Evolutionary conservation across 2,113 vertebrate genomes (phyloP), one percentile per base, ranked within the genome.

Genomic region (Azemiops feae): DNA sequence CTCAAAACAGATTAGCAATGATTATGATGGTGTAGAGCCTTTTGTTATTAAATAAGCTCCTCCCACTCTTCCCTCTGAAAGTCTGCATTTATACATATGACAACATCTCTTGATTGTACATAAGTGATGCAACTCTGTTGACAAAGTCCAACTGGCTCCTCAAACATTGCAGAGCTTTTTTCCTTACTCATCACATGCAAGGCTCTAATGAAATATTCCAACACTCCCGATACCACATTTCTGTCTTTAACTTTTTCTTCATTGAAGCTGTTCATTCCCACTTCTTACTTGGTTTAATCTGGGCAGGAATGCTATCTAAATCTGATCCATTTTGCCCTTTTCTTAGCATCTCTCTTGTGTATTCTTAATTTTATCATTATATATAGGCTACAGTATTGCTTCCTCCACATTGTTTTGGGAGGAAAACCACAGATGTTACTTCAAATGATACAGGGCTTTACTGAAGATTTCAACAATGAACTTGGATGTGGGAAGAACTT

Each of bases 261-360:
- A 90, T 96, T 95, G 93, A 93, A 93, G 57, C 92, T 86, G 30
- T 90, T 58, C 93, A n/a, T 92, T 60, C 58, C 55, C 54, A 88
- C 39, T 81, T 85, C 3, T 0, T 60, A 45, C 53, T 92, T 92
- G 85, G 47, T 89, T 94, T 25, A 0, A 53, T 47, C 57, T 23
- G 54, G 60, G 4, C 53, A 95, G 92, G 94, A 88, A 92, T 87
- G 53, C 23, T 91, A 20, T 5, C 1, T 57, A 27, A 34, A n/a
- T 47, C 25, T 34, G 45, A 30, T 50, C 85, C 53, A 57, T 43
- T 89, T 58, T 89, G 27, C 52, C 34, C 20, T 1, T 55, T 43
- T 43, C 4, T 88, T n/a, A 88, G 53, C 53, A 55, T 39, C 43
- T 89, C 3, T 54, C 14, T 89, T 39, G 5, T 52, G 20, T 55